Percentiles rank a stretch among this genome's conserved stretches.
Conservation (phyloP, 2,797 vertebrate species). For the Poeciliopsis infans region DNA sequence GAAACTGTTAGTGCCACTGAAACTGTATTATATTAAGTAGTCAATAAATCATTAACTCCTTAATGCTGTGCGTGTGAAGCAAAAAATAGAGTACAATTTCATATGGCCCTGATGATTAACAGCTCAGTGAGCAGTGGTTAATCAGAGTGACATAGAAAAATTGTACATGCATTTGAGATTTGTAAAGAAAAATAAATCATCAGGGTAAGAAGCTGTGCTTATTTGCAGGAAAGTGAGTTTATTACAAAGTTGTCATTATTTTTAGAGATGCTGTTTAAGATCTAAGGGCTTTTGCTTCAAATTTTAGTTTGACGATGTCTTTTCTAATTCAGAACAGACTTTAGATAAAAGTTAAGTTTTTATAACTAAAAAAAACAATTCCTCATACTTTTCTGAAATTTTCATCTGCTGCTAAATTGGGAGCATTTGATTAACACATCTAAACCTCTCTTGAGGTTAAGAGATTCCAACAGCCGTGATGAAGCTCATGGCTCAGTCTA, state of each 20-base stretch:
- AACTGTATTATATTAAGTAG: neutral
- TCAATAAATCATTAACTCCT: constrained; percentile 5
- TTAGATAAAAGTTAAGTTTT: neutral
- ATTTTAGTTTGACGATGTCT: neutral
- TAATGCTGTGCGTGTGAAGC: neutral
- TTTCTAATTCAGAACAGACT: neutral
- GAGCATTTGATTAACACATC: neutral
- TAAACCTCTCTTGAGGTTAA: neutral
- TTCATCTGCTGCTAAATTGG: neutral
- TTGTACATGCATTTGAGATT: neutral
- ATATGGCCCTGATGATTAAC: constrained; percentile 3
- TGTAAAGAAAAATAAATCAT: constrained; percentile 4
- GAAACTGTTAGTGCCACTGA: neutral
- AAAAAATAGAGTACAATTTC: neutral
- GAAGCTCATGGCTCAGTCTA: neutral
- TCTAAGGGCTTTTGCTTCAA: neutral
- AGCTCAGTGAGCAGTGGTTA: neutral
- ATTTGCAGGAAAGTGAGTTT: neutral
- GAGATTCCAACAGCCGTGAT: neutral
- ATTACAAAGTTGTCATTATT: neutral
- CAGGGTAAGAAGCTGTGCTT: neutral
- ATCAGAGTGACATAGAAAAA: neutral
- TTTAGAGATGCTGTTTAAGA: neutral
- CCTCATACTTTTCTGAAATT: neutral
- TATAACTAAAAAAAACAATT: neutral